A percentile compares a stretch with the other conserved stretches of the same genome.
Evolutionary conservation across 2,113 vertebrate genomes (phyloP).

Genomic region (Sigmodon hispidus): DNA sequence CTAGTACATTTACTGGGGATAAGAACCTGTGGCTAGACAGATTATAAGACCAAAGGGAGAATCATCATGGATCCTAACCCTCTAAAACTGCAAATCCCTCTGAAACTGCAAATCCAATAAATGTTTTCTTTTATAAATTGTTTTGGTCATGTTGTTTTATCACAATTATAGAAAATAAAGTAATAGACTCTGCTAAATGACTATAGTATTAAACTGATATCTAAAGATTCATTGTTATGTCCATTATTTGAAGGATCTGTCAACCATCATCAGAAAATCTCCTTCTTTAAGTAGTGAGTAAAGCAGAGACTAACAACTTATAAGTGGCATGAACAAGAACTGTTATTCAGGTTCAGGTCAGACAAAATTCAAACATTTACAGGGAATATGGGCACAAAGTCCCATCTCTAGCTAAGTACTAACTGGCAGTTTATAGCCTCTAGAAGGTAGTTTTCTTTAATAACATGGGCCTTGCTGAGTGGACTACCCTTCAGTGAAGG

Average conservation of each 20-base stretch:
- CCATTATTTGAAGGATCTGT: not conserved
- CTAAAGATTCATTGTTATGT: not conserved
- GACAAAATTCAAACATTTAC: not conserved
- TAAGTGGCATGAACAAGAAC: not conserved
- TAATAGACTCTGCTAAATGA: not conserved
- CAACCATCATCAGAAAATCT: not conserved
- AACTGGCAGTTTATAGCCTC: not conserved
- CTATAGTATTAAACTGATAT: not conserved
- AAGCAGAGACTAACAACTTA: not conserved
- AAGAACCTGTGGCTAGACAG: not conserved
- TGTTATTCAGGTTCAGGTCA: not conserved
- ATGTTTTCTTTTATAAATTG: not conserved
- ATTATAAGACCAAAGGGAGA: not conserved
- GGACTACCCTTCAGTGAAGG: not conserved
- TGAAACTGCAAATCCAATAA: not conserved
- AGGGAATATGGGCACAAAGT: not conserved
- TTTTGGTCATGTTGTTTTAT: not conserved
- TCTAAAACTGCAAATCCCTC: not conserved
- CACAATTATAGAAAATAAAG: not conserved
- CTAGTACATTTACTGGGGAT: not conserved
- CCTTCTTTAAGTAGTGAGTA: not conserved
- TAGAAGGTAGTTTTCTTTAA: not conserved
- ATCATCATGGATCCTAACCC: not conserved
- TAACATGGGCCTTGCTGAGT: not conserved
- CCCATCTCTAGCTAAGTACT: not conserved